Base-by-base conservation (phyloP, 2,113 vertebrate genomes). In the Podiceps cristatus region DNA sequence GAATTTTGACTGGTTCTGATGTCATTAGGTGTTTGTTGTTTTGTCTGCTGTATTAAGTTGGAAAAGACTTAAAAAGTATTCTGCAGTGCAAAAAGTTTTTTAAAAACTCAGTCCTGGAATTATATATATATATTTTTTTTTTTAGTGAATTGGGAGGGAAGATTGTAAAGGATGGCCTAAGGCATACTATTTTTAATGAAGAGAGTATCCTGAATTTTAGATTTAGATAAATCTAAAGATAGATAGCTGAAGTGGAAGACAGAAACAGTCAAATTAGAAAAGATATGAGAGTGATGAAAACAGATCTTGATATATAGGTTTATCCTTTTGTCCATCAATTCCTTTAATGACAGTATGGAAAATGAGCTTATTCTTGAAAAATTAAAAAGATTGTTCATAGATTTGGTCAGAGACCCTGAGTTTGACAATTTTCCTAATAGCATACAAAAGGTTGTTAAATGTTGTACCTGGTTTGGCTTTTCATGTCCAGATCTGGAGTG, bases 61-160 rank as follows among this genome's bases (percentile, higher is more conserved):
- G 37, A 47, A 52, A 29, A 76, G 22, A 27, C 31, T 58, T 64
- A 1, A 7, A 62, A 73, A 25, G 2, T 68, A 11, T 75, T 90
- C 33, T 9, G 6, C 13, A 8, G 15, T 66, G 33, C 6, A 83
- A 52, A 33, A 82, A n/a, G 11, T 42, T 83, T 18, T 55, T 23
- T 14, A 86, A 64, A 87, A 77, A 3, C 23, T 71, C 18, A 28
- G 13, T 81, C 0, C 1, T 64, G 10, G 11, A 12, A n/a, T n/a
- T n/a, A n/a, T n/a, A n/a, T n/a, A n/a, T n/a, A n/a, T n/a, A n/a
- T n/a, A n/a, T n/a, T 68, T 18, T 7, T 10, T 29, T 60, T 68
- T 69, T 22, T 47, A 6, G 7, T 16, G 5, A 4, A 27, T 7
- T 4, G 3, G 12, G 3, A 13, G 10, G 4, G 9, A 31, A 7